phyloP scores from a whole-genome alignment of 2,888 invertebrate species.

The Eupithecia inturbata region DNA sequence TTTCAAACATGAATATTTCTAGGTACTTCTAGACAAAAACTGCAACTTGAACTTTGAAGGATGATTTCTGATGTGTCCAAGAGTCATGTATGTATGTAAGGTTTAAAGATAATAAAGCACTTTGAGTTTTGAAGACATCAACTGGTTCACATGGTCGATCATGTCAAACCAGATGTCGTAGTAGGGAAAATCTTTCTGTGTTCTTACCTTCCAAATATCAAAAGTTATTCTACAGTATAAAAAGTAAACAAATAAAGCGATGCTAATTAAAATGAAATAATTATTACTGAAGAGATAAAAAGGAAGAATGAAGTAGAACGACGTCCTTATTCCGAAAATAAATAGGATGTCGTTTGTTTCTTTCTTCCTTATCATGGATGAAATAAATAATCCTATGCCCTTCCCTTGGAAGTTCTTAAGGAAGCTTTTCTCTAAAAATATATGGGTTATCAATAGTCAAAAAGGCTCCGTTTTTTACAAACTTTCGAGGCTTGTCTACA shows the following conservation, averaged over 20 bases:
- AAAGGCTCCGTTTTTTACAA: not conserved
- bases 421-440: not conserved
- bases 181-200: too few relatives aligned
- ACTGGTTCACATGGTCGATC: not conserved
- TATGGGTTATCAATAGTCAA: not conserved
- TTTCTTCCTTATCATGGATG: not conserved
- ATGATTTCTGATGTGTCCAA: too few relatives aligned
- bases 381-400: not conserved
- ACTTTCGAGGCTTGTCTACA: not conserved
- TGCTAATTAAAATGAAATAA: not conserved
- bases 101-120: too few relatives aligned
- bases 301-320: not conserved
- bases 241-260: not conserved
- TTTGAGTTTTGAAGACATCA: not conserved
- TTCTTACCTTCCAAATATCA: not conserved
- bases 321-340: not conserved
- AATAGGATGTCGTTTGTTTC: not conserved
- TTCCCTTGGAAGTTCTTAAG: not conserved
- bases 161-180: not conserved
- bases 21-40: not conserved
- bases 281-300: not conserved
- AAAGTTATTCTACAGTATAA: not conserved
- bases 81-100: too few relatives aligned
- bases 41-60: too few relatives aligned
- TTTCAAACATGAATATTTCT: not conserved